Conservation (phyloP, 2,113 vertebrate genomes). For the Daubentonia madagascariensis region DNA sequence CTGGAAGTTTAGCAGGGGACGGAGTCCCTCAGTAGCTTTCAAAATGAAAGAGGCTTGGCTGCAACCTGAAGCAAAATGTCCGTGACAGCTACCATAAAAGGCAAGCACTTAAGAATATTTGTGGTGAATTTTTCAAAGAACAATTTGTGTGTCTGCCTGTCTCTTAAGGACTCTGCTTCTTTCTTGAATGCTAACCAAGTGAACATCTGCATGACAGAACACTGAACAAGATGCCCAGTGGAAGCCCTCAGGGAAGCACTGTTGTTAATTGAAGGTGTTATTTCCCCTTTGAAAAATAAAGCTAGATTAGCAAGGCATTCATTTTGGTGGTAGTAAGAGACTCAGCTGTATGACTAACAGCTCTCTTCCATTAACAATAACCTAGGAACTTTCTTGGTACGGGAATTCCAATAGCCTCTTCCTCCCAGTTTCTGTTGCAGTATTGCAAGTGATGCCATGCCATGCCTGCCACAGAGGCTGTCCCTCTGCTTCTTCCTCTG, state of each 20-base stretch:
- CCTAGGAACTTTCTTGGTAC: neutral
- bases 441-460: neutral
- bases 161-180: constrained; percentile 70
- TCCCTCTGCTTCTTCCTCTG: neutral
- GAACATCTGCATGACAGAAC: constrained; percentile 69
- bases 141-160: constrained; percentile 63
- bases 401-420: neutral
- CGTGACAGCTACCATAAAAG: constrained; percentile 51
- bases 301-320: neutral
- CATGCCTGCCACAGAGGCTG: neutral
- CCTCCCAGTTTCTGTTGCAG: neutral
- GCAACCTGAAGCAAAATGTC: constrained; percentile 4
- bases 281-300: constrained; percentile 31
- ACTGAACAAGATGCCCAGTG: constrained; percentile 16
- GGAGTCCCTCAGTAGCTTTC: constrained; percentile 40
- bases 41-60: constrained; percentile 44
- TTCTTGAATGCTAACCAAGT: constrained; percentile 68
- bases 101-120: constrained; percentile 49
- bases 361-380: neutral
- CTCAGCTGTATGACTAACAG: neutral
- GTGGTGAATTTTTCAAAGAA: constrained; percentile 62
- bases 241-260: constrained; percentile 3
- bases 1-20: neutral
- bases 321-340: neutral
- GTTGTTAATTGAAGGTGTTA: constrained; percentile 55